Evolutionary conservation across 2,888 invertebrate species (phyloP), one percentile per base, ranked within the genome.

Genomic region (Holacanthella duospinosa): DNA sequence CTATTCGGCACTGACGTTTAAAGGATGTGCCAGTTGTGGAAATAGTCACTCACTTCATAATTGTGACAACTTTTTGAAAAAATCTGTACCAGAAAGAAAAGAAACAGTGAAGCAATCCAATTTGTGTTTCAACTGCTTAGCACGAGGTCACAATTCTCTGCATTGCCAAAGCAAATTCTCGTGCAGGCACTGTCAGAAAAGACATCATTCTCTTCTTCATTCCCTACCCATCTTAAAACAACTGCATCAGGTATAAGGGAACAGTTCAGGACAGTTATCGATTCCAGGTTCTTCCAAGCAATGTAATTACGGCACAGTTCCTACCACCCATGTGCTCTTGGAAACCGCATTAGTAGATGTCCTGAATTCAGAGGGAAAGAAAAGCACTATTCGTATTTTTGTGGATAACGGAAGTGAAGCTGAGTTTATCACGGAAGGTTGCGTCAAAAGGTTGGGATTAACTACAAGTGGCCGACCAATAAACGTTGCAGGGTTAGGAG

Each of bases 271-370:
- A 3, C 55, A 26, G 25, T 27, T 25, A 55, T 26, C 12, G 2
- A 25, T 26, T 16, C 4, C 25, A n/a, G n/a, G n/a, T n/a, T 24
- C 6, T 4, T 4, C 21, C 53, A 53, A 53, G 53, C n/a, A n/a
- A n/a, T n/a, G n/a, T n/a, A n/a, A n/a, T n/a, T n/a, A n/a, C n/a
- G n/a, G n/a, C n/a, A n/a, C n/a, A n/a, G n/a, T n/a, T n/a, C n/a
- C n/a, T n/a, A n/a, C n/a, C n/a, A n/a, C n/a, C n/a, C n/a, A n/a
- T n/a, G 63, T 59, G 2, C 19, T 68, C 0, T 44, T 68, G 24
- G 63, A 62, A 9, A 68, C 66, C 43, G 65, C 64, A 28, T n/a
- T 61, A 2, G 61, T 66, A 0, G 3, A 43, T 1, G 62, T 65
- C 2, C 16, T 28, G 4, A 59, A 60, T 4, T 1, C 6, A 1